Percentiles rank a stretch among this genome's conserved stretches.
Conservation (phyloP, 2,113 vertebrate genomes). For the Anseranas semipalmata region DNA sequence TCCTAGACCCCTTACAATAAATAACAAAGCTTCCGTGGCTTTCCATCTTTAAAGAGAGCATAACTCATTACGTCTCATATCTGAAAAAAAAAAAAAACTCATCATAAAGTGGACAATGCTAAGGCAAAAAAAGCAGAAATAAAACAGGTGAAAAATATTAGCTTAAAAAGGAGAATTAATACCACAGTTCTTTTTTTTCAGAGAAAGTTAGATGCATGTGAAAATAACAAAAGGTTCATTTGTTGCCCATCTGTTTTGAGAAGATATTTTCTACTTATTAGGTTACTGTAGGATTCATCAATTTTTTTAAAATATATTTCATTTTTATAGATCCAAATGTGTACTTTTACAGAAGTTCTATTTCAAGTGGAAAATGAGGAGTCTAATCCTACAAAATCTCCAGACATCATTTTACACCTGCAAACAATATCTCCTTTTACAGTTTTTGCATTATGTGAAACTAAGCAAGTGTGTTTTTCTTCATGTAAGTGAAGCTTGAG, state of each 20-base stretch:
- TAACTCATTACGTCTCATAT: neutral
- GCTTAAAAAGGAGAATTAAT: neutral
- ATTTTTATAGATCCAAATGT: neutral
- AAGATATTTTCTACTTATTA: neutral
- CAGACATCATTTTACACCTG: neutral
- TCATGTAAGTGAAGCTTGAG: neutral
- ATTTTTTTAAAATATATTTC: neutral
- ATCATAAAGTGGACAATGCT: neutral
- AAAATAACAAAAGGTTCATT: neutral
- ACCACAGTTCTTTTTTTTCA: neutral
- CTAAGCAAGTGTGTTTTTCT: neutral
- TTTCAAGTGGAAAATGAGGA: neutral
- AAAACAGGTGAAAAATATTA: neutral
- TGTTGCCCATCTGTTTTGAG: neutral
- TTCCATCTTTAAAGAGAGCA: neutral
- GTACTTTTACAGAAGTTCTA: neutral
- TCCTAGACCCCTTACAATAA: neutral
- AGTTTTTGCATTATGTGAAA: neutral
- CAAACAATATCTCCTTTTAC: accelerated
- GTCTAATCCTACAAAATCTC: neutral
- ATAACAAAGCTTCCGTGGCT: neutral
- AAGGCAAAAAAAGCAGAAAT: neutral
- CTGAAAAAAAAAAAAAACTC: neutral
- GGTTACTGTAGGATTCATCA: neutral
- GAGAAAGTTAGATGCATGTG: neutral